Evolutionary conservation across 1,140 invertebrate genomes (phyloP), one percentile per base, ranked within the genome.

Genomic region (Eupristina koningsbergeri): DNA sequence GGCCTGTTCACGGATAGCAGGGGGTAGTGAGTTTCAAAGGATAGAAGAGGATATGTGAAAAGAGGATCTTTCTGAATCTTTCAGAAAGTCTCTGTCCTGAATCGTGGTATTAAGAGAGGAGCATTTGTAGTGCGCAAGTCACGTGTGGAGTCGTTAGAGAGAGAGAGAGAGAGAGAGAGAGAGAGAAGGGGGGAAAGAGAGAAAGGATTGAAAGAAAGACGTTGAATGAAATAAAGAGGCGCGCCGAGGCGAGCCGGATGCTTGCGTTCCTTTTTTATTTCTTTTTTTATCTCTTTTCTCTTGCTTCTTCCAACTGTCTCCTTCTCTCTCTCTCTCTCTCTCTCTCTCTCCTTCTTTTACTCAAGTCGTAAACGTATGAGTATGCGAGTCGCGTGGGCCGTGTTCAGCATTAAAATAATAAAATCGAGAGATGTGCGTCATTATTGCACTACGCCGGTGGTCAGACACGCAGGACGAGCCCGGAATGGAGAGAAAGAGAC

Each of bases 401-500:
- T 73, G 85, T 61, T 84, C 74, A 82, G 85, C 86, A 90, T 90
- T 90, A 89, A 89, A 90, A 90, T 89, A 90, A 90, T 89, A 89
- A 90, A 90, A 90, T 89, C 89, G 87, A 88, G 87, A 88, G 89
- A 90, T 87, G 89, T 90, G 89, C 88, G 89, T 89, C 88, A 90
- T 90, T 90, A 90, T 90, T 89, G 88, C 86, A 84, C 89, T 86
- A 89, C 89, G 88, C 85, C 80, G 89, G 89, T 90, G 89, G 89
- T 89, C 89, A 86, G 39, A 73, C 77, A 81, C 77, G 82, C 63
- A 83, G 80, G 31, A 80, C 31, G 47, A 50, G 50, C 39, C 69
- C 26, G 19, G 31, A 45, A 50, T 31, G 7, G 41, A 39, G 41
- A 61, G 7, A 64, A 39, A 78, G 58, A n/a, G 36, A 76, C 19